phyloP scores from a whole-genome alignment of 2,888 invertebrate species.

The Neoitamus cyanurus region DNA sequence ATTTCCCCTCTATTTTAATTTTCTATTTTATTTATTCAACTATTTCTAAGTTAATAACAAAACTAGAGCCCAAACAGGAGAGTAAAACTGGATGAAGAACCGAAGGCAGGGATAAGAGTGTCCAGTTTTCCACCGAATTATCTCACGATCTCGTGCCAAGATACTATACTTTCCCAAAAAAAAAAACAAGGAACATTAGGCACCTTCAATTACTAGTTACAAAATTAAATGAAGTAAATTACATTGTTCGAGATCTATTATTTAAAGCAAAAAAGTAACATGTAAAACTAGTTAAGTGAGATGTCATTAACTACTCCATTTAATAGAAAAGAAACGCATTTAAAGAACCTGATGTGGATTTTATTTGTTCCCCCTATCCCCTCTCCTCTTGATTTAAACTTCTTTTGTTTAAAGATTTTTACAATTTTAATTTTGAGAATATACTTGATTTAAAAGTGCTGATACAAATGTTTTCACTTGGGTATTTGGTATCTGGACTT shows the following conservation, averaged over 20 bases:
- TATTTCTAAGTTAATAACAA: background rate
- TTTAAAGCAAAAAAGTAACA: background rate
- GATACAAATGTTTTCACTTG: too few species aligned
- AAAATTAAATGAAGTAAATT: background rate
- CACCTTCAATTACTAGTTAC: conserved; percentile 5
- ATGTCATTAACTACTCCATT: conserved; percentile 36
- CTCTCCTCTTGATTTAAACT: background rate
- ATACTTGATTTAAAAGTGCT: too few species aligned
- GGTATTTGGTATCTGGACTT: too few species aligned
- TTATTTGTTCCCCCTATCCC: background rate
- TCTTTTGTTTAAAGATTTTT: too few species aligned
- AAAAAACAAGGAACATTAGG: background rate
- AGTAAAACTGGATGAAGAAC: background rate
- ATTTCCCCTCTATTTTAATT: background rate
- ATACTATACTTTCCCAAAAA: background rate
- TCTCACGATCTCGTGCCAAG: background rate
- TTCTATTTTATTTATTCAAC: background rate
- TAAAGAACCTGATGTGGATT: background rate
- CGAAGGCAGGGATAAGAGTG: background rate
- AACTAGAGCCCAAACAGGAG: background rate
- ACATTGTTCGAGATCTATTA: conserved; percentile 13
- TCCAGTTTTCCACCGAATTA: background rate
- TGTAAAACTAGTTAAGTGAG: background rate
- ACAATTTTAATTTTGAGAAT: too few species aligned
- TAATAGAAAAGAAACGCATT: conserved; percentile 36